A percentile compares a stretch with the other conserved stretches of the same genome.
Evolutionary conservation across 2,797 vertebrate species (phyloP).

Genomic region (Protosalanx chinensis): DNA sequence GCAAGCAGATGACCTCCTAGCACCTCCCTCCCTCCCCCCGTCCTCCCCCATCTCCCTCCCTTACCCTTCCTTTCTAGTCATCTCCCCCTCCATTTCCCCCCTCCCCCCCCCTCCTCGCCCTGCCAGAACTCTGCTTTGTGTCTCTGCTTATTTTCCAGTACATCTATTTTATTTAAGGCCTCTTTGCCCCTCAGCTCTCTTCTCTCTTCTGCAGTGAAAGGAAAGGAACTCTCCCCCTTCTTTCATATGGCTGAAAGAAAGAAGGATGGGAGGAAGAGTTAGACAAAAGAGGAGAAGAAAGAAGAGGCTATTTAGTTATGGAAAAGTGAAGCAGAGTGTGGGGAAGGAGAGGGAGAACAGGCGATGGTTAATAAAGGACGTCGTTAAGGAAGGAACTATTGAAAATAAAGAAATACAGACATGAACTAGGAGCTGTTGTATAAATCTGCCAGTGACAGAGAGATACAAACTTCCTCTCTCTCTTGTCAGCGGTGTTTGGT

Average conservation of each 20-base stretch:
- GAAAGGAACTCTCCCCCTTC: conserved; percentile 31
- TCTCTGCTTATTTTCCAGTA: conserved; percentile 68
- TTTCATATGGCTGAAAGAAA: conserved; percentile 54
- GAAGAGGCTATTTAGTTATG: conserved; percentile 68
- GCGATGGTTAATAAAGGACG: conserved; percentile 61
- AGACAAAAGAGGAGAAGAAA: conserved; percentile 64
- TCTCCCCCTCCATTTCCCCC: conserved; percentile 46
- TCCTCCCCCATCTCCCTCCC: conserved; percentile 52
- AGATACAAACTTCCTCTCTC: too few relatives aligned
- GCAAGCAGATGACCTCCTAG: conserved; percentile 76
- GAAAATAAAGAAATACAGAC: conserved; percentile 61
- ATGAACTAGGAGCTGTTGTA: conserved; percentile 66
- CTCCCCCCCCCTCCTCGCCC: conserved; percentile 20
- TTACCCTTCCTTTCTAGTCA: conserved; percentile 43
- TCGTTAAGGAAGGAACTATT: conserved; percentile 66
- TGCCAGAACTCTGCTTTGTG: conserved; percentile 56
- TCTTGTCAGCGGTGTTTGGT: too few relatives aligned
- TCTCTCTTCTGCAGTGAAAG: not conserved
- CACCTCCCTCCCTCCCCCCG: conserved; percentile 70
- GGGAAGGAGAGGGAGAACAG: conserved; percentile 46
- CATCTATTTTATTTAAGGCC: conserved; percentile 69
- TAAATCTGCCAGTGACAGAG: conserved; percentile 57
- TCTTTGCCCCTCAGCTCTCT: conserved; percentile 26
- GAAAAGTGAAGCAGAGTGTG: conserved; percentile 65
- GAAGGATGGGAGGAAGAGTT: conserved; percentile 64